These are phyloP conservation scores for Hanleya hanleyi DNA, from an alignment of 2,888 invertebrate species.

Conservation along the genomic window DNA sequence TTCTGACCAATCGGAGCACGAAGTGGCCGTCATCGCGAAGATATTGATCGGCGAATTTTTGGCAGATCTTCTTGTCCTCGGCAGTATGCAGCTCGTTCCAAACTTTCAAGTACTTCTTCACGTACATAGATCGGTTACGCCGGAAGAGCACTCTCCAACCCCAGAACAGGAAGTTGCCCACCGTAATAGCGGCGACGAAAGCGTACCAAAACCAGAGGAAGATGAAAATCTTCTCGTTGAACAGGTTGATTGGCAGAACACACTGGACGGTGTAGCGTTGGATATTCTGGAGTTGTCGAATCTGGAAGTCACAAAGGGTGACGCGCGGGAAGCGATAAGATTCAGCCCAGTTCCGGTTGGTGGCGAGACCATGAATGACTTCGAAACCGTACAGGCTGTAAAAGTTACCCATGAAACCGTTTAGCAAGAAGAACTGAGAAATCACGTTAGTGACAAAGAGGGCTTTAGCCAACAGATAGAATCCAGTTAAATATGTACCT, in stretches of 20 bases:
- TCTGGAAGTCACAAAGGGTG: slow-evolving; percentile 65
- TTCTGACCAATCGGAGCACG: slow-evolving; percentile 60
- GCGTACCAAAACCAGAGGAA: slow-evolving; percentile 66
- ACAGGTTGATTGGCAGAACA: slow-evolving; percentile 64
- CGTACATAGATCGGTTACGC: slow-evolving; percentile 48
- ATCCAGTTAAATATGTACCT: slow-evolving; percentile 62
- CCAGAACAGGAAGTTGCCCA: slow-evolving; percentile 54
- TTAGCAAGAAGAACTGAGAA: slow-evolving; percentile 67
- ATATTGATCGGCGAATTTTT: slow-evolving; percentile 60
- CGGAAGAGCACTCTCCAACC: slow-evolving; percentile 49
- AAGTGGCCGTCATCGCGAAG: slow-evolving; percentile 63
- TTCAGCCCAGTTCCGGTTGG: slow-evolving; percentile 47
- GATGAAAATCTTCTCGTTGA: slow-evolving; percentile 67
- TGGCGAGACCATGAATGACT: slow-evolving; percentile 48
- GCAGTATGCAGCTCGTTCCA: slow-evolving; percentile 55
- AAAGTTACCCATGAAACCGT: slow-evolving; percentile 62
- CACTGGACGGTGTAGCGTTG: slow-evolving; percentile 63
- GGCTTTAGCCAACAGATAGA: slow-evolving; percentile 63
- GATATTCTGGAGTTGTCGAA: slow-evolving; percentile 60
- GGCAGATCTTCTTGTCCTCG: slow-evolving; percentile 60
- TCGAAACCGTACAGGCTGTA: slow-evolving; percentile 64
- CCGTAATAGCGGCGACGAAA: slow-evolving; percentile 48
- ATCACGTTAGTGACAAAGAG: slow-evolving; percentile 65
- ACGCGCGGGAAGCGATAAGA: slow-evolving; percentile 56
- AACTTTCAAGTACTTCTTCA: slow-evolving; percentile 60